phyloP scores from a whole-genome alignment of 2,888 invertebrate species.

The Cyaniris semiargus region DNA sequence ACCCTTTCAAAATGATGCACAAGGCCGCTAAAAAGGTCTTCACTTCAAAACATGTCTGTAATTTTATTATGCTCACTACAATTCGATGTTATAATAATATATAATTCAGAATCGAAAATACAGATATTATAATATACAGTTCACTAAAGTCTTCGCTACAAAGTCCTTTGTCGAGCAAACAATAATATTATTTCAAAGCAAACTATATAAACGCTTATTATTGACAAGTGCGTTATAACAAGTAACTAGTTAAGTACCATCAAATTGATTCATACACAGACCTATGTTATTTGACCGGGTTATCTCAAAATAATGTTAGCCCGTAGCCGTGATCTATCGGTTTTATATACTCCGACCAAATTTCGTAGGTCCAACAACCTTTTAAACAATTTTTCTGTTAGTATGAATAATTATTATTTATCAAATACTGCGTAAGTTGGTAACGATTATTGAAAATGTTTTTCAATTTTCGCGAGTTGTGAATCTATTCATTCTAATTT shows the following conservation, averaged over 20 bases:
- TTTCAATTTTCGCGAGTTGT: background rate
- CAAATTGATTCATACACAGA: background rate
- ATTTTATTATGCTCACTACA: background rate
- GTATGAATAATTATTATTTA: background rate
- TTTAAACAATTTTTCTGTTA: background rate
- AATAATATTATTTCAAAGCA: background rate
- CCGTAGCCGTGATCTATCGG: no score
- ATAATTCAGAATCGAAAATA: no score
- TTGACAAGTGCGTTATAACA: background rate
- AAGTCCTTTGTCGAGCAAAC: background rate
- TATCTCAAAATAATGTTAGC: background rate
- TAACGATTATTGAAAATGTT: conserved; percentile 8
- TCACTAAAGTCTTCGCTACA: background rate
- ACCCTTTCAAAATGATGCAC: background rate
- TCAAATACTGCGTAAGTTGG: background rate
- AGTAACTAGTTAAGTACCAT: background rate
- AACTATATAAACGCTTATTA: background rate
- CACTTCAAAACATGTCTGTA: background rate
- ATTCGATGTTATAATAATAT: no score
- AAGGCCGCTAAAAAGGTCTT: background rate
- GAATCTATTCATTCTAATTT: background rate
- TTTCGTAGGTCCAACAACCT: background rate
- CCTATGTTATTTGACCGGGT: background rate
- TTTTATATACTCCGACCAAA: background rate
- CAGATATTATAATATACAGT: no score